Evolutionary conservation across 2,888 invertebrate species (phyloP).

Genomic region (Ctenicera cuprea): DNA sequence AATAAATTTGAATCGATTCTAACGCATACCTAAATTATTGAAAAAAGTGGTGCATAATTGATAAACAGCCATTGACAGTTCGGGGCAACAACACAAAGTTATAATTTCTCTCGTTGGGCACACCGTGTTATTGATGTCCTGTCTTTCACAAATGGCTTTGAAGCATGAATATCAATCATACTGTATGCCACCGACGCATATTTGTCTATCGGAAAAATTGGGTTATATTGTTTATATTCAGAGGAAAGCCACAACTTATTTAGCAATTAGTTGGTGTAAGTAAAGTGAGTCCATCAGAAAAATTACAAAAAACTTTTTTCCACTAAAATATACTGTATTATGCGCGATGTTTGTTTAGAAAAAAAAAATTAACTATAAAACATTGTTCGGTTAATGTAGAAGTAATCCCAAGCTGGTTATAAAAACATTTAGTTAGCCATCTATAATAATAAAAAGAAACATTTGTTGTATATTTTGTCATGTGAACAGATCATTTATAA

Average conservation of each 20-base stretch:
- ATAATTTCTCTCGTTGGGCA: slow-evolving; percentile 36
- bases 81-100: slow-evolving; percentile 22
- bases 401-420: slow-evolving; percentile 40
- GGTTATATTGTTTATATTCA: slow-evolving; percentile 20
- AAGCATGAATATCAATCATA: slow-evolving; percentile 28
- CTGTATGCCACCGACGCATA: slow-evolving; percentile 1
- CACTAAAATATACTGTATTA: background rate
- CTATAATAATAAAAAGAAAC: slow-evolving; percentile 46
- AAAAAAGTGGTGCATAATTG: slow-evolving; percentile 35
- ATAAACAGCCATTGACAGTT: slow-evolving; percentile 38
- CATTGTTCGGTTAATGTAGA: slow-evolving; percentile 10
- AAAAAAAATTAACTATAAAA: background rate
- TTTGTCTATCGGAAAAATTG: slow-evolving; percentile 25
- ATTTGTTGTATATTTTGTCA: slow-evolving; percentile 62
- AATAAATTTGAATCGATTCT: slow-evolving; percentile 32
- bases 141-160: slow-evolving; percentile 34
- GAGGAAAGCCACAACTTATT: background rate
- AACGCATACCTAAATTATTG: slow-evolving; percentile 29
- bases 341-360: background rate
- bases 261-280: background rate
- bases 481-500: slow-evolving; percentile 69
- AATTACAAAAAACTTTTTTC: slow-evolving; percentile 1
- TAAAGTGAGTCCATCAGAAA: slow-evolving; percentile 3
- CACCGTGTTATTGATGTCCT: slow-evolving; percentile 35
- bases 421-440: slow-evolving; percentile 43